Percentiles rank a stretch among this genome's conserved stretches.
phyloP scores from a whole-genome alignment of 2,113 vertebrate species.

The Upupa epops region DNA sequence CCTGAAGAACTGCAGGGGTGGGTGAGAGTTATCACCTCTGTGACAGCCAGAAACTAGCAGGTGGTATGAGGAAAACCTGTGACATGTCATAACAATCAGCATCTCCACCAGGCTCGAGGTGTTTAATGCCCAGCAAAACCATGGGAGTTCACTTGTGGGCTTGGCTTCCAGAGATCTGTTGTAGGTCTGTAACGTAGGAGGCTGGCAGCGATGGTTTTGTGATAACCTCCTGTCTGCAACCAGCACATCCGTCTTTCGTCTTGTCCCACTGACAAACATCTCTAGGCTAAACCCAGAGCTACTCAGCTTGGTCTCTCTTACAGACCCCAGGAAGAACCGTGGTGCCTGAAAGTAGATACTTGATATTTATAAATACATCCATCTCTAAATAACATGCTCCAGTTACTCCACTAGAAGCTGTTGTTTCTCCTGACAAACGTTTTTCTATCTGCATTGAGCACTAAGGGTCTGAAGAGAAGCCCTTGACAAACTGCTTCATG shows the following conservation, averaged over 20 bases:
- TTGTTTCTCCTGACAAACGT: not conserved
- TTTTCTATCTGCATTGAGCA: not conserved
- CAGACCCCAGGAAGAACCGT: not conserved
- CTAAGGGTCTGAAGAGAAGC: not conserved
- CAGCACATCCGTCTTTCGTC: not conserved
- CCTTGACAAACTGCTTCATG: not conserved
- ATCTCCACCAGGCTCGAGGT: fast-evolving
- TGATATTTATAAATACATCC: not conserved
- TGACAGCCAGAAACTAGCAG: not conserved
- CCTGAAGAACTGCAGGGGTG: not conserved
- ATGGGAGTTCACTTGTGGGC: not conserved
- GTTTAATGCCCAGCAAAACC: not conserved
- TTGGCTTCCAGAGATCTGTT: fast-evolving
- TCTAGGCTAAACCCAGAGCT: not conserved
- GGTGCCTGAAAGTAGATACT: not conserved
- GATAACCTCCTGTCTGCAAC: not conserved
- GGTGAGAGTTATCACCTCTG: not conserved
- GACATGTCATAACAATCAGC: not conserved
- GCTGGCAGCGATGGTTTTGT: not conserved
- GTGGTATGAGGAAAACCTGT: fast-evolving
- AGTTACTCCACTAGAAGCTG: not conserved
- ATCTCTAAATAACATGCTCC: not conserved
- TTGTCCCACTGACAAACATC: not conserved
- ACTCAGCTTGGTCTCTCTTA: not conserved
- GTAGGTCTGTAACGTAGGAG: fast-evolving